Percentiles rank a stretch among this genome's conserved stretches.
Conservation (phyloP, 1,140 invertebrate genomes). For the Meloidogyne floridensis region DNA sequence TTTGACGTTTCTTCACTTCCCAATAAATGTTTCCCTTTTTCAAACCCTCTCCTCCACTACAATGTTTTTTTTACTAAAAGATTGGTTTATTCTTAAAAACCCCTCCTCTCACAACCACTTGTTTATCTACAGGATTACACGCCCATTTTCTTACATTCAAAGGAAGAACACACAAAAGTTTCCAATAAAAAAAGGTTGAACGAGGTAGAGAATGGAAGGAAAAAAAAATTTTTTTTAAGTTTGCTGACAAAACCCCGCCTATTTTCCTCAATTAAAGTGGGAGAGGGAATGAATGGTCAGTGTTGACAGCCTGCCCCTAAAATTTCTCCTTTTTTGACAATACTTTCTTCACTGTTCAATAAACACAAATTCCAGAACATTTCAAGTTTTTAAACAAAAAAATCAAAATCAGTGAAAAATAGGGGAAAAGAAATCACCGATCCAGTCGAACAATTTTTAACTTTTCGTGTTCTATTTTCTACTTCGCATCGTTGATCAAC, state of each 20-base stretch:
- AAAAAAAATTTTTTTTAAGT: background rate
- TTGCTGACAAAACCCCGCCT: background rate
- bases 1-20: too few species aligned
- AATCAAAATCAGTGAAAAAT: slow-evolving; percentile 1
- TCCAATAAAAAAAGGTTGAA: background rate
- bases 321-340: background rate
- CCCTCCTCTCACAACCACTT: too few species aligned
- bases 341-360: background rate
- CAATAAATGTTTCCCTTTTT: too few species aligned
- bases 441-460: slow-evolving; percentile 25
- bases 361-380: too few species aligned
- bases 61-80: too few species aligned
- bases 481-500: slow-evolving; percentile 29
- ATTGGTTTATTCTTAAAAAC: too few species aligned
- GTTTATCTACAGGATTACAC: too few species aligned
- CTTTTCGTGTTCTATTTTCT: background rate
- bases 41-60: too few species aligned
- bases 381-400: background rate
- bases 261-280: background rate
- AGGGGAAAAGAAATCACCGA: slow-evolving; percentile 15
- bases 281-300: background rate
- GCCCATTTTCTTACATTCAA: too few species aligned
- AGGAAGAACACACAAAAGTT: too few species aligned
- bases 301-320: background rate
- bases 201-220: background rate